These are phyloP conservation scores for Imbricaverruca yamaguchii DNA, from an alignment of 2,888 invertebrate species.

Conservation along the genomic window DNA sequence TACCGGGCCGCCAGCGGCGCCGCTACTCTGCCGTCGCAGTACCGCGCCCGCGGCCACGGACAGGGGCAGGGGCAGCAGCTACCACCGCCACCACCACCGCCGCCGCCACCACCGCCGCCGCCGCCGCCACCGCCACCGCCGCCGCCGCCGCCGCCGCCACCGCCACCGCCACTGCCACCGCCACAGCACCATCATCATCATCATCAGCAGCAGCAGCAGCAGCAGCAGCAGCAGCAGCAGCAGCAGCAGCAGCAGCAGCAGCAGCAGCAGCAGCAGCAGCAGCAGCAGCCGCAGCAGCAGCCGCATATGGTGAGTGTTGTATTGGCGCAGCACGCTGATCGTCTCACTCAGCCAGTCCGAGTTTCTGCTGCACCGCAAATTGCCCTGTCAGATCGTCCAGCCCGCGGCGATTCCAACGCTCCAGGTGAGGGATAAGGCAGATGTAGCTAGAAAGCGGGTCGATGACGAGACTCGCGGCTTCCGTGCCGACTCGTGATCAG, in stretches of 20 bases:
- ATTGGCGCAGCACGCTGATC: neutral
- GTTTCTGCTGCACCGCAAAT: too few species aligned
- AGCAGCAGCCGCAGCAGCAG: neutral
- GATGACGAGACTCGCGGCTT: neutral
- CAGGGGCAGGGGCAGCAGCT: neutral
- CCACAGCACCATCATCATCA: neutral
- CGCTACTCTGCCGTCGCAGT: constrained; percentile 1
- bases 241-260: neutral
- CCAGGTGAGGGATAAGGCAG: neutral
- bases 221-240: neutral
- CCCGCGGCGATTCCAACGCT: neutral
- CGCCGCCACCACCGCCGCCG: neutral
- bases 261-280: neutral
- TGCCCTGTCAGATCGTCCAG: too few species aligned
- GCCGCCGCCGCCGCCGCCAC: neutral
- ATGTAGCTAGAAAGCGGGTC: neutral
- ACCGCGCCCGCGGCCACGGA: constrained; percentile 2
- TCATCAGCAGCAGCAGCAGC: neutral
- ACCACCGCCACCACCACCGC: neutral
- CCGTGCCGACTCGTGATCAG: too few species aligned
- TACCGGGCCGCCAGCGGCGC: neutral
- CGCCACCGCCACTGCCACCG: neutral
- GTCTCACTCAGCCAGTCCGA: neutral
- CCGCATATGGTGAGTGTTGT: neutral
- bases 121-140: neutral